These are phyloP conservation scores for Salpingus planirostris DNA, from an alignment of 2,888 invertebrate species.

Conservation along the genomic window DNA sequence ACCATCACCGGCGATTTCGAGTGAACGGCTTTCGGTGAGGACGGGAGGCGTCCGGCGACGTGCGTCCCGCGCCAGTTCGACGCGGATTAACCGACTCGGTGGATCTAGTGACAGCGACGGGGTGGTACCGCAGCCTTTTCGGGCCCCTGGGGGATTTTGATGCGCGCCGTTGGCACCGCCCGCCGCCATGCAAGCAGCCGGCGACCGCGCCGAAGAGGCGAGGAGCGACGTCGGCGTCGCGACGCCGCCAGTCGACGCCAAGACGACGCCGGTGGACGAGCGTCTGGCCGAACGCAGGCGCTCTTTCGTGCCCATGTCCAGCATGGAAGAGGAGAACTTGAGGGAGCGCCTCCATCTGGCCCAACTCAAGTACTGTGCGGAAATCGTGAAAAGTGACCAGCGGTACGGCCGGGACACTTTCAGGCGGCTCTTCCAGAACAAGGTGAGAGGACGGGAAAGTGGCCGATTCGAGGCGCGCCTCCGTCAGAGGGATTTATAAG, in stretches of 20 bases:
- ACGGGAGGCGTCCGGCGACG: too few species aligned
- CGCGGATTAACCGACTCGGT: too few species aligned
- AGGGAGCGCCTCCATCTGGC: constrained; percentile 52
- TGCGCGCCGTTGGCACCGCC: too few species aligned
- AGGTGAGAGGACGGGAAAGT: too few species aligned
- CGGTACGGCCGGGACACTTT: constrained; percentile 56
- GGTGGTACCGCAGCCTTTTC: too few species aligned
- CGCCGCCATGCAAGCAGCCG: neutral
- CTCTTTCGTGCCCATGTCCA: constrained; percentile 45
- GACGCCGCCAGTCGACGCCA: constrained; percentile 15
- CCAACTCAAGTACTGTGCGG: constrained; percentile 56
- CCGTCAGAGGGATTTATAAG: too few species aligned
- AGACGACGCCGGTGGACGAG: constrained; percentile 22
- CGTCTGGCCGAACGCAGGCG: constrained; percentile 25
- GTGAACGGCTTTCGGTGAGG: too few species aligned
- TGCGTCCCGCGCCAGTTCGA: constrained; percentile 32
- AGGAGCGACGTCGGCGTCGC: constrained; percentile 12
- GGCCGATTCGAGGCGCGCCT: too few species aligned
- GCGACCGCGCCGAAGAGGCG: neutral
- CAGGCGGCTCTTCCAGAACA: constrained; percentile 57
- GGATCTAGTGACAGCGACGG: too few species aligned
- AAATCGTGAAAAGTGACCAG: constrained; percentile 54
- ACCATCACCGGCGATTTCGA: too few species aligned
- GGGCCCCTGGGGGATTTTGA: too few species aligned
- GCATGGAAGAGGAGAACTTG: constrained; percentile 63